phyloP scores from a whole-genome alignment of 2,113 vertebrate genomes.

The Rhabdornis inornatus region DNA sequence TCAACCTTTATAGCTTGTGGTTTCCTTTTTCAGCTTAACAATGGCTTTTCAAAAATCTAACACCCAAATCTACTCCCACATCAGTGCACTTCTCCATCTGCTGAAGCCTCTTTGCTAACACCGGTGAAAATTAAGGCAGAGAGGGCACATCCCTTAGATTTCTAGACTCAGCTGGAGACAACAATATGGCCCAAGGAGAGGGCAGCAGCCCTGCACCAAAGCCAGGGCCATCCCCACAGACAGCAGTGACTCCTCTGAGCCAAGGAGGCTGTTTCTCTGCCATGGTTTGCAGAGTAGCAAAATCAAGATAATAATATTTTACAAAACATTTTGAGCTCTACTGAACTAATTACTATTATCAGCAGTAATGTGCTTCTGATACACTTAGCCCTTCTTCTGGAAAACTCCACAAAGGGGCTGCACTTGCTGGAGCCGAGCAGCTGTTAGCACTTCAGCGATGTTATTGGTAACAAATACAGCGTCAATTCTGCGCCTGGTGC shows the following conservation, averaged over 20 bases:
- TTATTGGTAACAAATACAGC: conserved; percentile 22
- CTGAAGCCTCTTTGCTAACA: neutral
- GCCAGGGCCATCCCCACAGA: neutral
- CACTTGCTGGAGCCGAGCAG: conserved; percentile 51
- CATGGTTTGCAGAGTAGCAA: neutral
- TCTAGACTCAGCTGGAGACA: neutral
- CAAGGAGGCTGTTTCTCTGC: neutral
- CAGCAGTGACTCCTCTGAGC: neutral
- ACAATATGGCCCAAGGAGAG: neutral
- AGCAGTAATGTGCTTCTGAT: conserved; percentile 5
- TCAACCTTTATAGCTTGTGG: neutral
- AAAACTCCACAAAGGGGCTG: conserved; percentile 58
- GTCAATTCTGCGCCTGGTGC: neutral
- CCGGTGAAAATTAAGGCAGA: neutral
- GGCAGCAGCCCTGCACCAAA: neutral
- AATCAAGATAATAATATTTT: conserved; percentile 30
- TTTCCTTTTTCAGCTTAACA: conserved; percentile 33
- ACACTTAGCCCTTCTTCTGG: conserved; percentile 39
- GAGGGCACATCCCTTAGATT: neutral
- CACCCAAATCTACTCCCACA: conserved; percentile 1
- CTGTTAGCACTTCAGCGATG: neutral
- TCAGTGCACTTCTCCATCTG: neutral
- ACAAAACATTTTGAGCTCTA: conserved; percentile 37
- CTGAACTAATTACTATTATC: conserved; percentile 59
- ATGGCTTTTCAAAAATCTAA: conserved; percentile 15